Base-by-base conservation (phyloP, 2,797 vertebrate species). In the Loriculus beryllinus region DNA sequence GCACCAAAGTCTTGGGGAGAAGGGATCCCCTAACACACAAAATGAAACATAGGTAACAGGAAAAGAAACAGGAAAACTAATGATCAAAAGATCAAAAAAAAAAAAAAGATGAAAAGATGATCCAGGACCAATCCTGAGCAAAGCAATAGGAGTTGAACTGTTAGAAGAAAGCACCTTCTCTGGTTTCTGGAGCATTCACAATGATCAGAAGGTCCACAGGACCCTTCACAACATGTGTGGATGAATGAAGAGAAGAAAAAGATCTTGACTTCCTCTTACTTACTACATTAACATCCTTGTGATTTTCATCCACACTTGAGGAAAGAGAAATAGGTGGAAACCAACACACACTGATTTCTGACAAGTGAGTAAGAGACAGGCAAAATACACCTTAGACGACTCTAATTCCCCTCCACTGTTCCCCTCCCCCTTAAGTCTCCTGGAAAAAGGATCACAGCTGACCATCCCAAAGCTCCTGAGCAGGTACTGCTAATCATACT, bases 391-490 rank as follows among this genome's bases (percentile, higher is more conserved):
- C 11, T 45, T 31, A 39, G 49, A 47, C 23, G 26, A 48, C 31
- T 31, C 1, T 25, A 29, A 60, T 37, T 37, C 25, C 42, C 60
- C 43, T 79, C 29, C n/a, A 42, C 15, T 52, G 29, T 25, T 63
- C 33, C 37, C 40, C 25, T 65, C 29, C 12, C 4, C 11, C 3
- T 6, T 39, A 39, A 39, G 1, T 1, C 8, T 7, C 28, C 51
- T 65, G 37, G 67, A 64, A 68, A 83, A 57, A 42, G 8, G 20
- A 88, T 31, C 42, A 49, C 57, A 70, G 23, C n/a, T 48, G 57
- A 52, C 51, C 48, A 42, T 59, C 42, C 28, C 40, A 76, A 84
- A 54, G 17, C 25, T 60, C 59, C n/a, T 29, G 49, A 68, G 29
- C 35, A 62, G n/a, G 33, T 62, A 74, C 14, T n/a, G 59, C 26